These are phyloP conservation scores for Burhinus bistriatus DNA, from an alignment of 2,113 vertebrate genomes.

Conservation along the genomic window DNA sequence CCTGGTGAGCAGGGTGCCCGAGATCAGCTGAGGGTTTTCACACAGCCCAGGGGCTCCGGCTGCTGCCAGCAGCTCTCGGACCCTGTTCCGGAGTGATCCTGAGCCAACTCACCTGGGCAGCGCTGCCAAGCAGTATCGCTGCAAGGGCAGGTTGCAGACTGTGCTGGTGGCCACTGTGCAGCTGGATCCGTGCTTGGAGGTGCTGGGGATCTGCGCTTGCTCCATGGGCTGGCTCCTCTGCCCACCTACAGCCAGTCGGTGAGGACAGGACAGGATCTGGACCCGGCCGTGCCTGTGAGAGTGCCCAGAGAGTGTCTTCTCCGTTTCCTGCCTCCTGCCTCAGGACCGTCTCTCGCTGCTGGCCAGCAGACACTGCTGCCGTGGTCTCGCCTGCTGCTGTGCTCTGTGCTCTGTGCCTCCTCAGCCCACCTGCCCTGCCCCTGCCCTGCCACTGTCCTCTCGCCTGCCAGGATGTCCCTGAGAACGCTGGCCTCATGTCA, in stretches of 20 bases:
- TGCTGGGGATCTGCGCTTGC: background rate
- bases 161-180: background rate
- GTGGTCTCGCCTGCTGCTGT: background rate
- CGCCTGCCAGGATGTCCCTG: background rate
- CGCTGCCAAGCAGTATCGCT: background rate
- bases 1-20: background rate
- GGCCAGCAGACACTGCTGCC: background rate
- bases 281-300: background rate
- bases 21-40: background rate
- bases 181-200: background rate
- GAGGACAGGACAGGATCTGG: background rate
- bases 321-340: background rate
- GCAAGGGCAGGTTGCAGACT: no score
- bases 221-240: background rate
- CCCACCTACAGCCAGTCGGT: accelerated
- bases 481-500: background rate
- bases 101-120: background rate
- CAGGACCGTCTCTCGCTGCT: accelerated
- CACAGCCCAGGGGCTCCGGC: background rate
- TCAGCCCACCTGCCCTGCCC: background rate
- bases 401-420: background rate
- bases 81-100: background rate
- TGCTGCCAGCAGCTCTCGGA: background rate
- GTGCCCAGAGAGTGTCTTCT: accelerated
- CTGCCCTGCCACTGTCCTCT: no score